Evolutionary conservation across 2,113 vertebrate species (phyloP).

Genomic region (Circaetus cinerascens): DNA sequence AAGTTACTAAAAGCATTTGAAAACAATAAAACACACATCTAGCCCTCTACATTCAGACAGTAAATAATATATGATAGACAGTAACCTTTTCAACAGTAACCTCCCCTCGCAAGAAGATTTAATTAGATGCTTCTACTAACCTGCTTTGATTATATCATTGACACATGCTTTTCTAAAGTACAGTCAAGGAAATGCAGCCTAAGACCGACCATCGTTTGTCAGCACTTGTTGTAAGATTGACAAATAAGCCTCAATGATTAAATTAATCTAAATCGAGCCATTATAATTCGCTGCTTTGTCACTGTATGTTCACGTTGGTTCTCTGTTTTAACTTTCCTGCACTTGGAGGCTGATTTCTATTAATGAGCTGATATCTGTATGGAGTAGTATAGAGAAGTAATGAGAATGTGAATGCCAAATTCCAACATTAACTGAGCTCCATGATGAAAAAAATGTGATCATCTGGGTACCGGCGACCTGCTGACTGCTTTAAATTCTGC

Average conservation of each 20-base stretch:
- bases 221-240: neutral
- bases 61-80: neutral
- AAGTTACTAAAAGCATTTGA: slow-evolving; percentile 22
- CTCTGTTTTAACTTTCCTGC: neutral
- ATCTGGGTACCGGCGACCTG: neutral
- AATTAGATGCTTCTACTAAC: slow-evolving; percentile 33
- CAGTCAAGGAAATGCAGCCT: neutral
- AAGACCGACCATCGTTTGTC: neutral
- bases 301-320: neutral
- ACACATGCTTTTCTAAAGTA: neutral
- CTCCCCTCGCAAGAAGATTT: neutral
- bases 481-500: neutral
- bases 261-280: neutral
- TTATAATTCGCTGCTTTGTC: neutral
- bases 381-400: neutral
- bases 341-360: neutral
- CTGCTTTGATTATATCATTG: slow-evolving; percentile 4
- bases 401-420: neutral
- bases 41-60: neutral
- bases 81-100: neutral
- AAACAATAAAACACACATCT: neutral
- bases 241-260: neutral
- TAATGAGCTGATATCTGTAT: neutral
- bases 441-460: fast-evolving
- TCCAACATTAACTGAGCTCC: neutral